phyloP scores from a whole-genome alignment of 2,888 invertebrate species.

The Drosophila algonquin region DNA sequence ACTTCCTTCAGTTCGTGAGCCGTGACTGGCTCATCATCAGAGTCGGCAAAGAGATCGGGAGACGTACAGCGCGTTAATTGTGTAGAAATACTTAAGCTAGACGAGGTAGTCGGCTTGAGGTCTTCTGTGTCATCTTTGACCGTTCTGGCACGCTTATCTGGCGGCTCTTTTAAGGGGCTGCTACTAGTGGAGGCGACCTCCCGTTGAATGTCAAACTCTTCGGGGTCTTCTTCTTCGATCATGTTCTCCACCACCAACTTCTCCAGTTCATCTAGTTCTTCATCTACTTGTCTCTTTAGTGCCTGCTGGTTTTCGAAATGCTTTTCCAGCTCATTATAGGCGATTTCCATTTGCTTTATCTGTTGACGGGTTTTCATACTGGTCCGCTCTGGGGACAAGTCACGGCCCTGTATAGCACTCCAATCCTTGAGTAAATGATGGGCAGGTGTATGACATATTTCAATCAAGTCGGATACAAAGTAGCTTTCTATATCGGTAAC shows the following conservation, averaged over 20 bases:
- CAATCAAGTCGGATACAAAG: constrained; percentile 85
- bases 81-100: constrained; percentile 24
- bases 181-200: constrained; percentile 3
- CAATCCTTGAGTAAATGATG: constrained; percentile 87
- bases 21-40: constrained; percentile 67
- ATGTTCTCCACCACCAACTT: constrained; percentile 55
- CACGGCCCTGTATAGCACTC: constrained; percentile 87
- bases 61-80: constrained; percentile 68
- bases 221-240: constrained; percentile 43
- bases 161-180: constrained; percentile 57
- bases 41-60: constrained; percentile 83
- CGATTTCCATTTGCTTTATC: constrained; percentile 48
- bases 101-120: background rate
- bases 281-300: constrained; percentile 7
- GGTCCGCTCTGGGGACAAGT: constrained; percentile 84
- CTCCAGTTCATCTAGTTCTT: constrained; percentile 55
- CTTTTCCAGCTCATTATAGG: constrained; percentile 64
- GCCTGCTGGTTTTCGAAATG: constrained; percentile 35
- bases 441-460: constrained; percentile 82
- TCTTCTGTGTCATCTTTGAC: constrained; percentile 45
- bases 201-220: background rate
- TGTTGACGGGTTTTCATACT: constrained; percentile 15
- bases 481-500: constrained; percentile 76
- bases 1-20: background rate
- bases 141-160: constrained; percentile 55